Evolutionary conservation across 2,888 invertebrate species (phyloP).

Genomic region (Trissoscelio sp.): DNA sequence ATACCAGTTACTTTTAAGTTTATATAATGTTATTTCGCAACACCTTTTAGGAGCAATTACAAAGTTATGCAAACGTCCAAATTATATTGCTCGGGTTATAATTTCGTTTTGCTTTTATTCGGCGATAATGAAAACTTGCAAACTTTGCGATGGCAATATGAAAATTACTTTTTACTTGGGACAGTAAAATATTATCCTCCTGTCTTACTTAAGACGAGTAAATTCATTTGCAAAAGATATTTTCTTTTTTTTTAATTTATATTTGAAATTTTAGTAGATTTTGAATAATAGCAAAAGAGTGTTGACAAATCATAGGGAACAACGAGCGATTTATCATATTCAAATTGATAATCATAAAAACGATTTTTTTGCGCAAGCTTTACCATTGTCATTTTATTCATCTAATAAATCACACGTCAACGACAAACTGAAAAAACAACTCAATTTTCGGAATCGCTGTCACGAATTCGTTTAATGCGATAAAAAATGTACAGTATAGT

Average conservation of each 20-base stretch:
- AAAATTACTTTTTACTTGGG: too few relatives aligned
- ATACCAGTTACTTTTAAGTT: constrained; percentile 1
- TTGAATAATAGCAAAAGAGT: too few relatives aligned
- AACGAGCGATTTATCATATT: too few relatives aligned
- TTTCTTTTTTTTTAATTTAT: too few relatives aligned
- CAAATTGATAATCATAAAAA: not conserved
- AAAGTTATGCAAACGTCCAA: constrained; percentile 16
- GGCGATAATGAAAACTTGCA: constrained; percentile 18
- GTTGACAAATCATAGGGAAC: too few relatives aligned
- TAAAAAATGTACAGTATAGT: too few relatives aligned
- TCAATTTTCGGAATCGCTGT: not conserved
- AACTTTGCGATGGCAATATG: too few relatives aligned
- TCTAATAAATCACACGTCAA: constrained; percentile 29
- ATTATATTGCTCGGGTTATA: not conserved
- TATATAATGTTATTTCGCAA: too few relatives aligned
- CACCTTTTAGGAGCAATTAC: constrained; percentile 17
- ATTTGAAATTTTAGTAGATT: too few relatives aligned
- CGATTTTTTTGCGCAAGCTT: not conserved
- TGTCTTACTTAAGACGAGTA: too few relatives aligned
- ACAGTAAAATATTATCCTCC: too few relatives aligned
- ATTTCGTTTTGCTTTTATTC: not conserved
- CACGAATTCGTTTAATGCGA: not conserved
- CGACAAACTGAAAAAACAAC: not conserved
- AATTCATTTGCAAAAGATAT: too few relatives aligned
- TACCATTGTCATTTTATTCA: constrained; percentile 1